Evolutionary conservation across 2,888 invertebrate genomes (phyloP), one percentile per base, ranked within the genome.

Genomic region (Nesidiocoris tenuis): DNA sequence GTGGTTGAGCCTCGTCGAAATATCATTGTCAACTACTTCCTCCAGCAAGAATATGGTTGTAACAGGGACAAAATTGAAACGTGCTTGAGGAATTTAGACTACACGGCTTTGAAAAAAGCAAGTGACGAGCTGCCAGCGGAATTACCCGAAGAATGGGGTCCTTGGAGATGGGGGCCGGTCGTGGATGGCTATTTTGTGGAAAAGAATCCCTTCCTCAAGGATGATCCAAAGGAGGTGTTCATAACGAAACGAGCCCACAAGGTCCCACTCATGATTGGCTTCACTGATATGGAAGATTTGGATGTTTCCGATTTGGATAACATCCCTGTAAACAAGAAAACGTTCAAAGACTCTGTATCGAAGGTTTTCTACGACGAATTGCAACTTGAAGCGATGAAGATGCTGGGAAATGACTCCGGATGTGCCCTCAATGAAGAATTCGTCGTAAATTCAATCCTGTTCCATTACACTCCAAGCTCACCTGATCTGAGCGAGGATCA

Each of bases 101-200:
- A 74, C 12, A 71, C 76, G 3, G 75, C 71, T 19, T 61, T 80
- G 65, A 77, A 78, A 72, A 78, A 79, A 59, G 77, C 78, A 18
- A 65, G 65, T 18, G 61, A 61, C 1, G 72, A 72, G 22, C 39
- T 72, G 22, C 61, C 72, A 12, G 61, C 3, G 2, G 72, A 72
- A 21, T 23, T 72, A 17, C 24, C 25, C 1, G 78, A 79, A 7
- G 76, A 74, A n/a, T 61, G 70, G 17, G 65, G 21, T 1, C 90
- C 74, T 87, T 92, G 92, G 93, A 90, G 91, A 77, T 92, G 92
- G 93, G 90, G 91, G 77, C 94, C 94, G 0, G 87, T 93, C 9
- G 86, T 93, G n/a, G 93, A 93, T 82, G 85, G 83, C 0, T 88
- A 88, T 7, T 85, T 90, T 61, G 90, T 89, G 72, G 92, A 91